Base-by-base conservation (phyloP, 1,140 invertebrate species). In the Megathymus violae region DNA sequence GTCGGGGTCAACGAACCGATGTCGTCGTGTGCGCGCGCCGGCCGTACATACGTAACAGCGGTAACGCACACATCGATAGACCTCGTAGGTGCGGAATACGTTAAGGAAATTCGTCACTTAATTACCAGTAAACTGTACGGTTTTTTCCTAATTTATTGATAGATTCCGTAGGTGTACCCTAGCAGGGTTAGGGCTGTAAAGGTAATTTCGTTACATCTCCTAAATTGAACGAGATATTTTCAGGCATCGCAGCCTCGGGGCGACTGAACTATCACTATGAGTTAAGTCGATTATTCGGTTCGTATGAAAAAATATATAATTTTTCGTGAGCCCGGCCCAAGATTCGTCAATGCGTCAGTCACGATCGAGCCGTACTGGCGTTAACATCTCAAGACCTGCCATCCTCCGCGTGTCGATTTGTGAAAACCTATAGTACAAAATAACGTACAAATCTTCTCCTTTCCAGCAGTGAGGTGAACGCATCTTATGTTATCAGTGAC, bases 371-470 rank as follows among this genome's bases (percentile, higher is more conserved):
- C 80, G 88, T 76, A 62, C 54, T 61, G 77, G 74, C 78, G 88
- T 78, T 71, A 74, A 86, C 85, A 86, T 80, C 82, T 77, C 72
- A 66, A 64, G 67, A 68, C 62, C 67, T 48, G 71, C 73, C 80
- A 86, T 79, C 82, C 71, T 62, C 59, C 76, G 78, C 75, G 74
- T 68, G 64, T 73, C 82, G 83, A 87, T 69, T 88, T 85, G 84
- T 86, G 82, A 76, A 83, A 85, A 90, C 80, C 77, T 70, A 90
- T 85, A 91, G 88, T 91, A 91, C 88, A 91, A 91, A 88, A 59
- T 71, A 76, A 75, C 85, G 88, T 91, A 89, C 88, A 88, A 91
- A 91, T 83, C 85, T 89, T 86, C 80, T 76, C 50, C 48, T 62
- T 69, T 64, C 61, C 73, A 74, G 63, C 54, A 78, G 84, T 89